Base-by-base conservation (phyloP, 2,888 invertebrate genomes). In the Sesia bembeciformis region DNA sequence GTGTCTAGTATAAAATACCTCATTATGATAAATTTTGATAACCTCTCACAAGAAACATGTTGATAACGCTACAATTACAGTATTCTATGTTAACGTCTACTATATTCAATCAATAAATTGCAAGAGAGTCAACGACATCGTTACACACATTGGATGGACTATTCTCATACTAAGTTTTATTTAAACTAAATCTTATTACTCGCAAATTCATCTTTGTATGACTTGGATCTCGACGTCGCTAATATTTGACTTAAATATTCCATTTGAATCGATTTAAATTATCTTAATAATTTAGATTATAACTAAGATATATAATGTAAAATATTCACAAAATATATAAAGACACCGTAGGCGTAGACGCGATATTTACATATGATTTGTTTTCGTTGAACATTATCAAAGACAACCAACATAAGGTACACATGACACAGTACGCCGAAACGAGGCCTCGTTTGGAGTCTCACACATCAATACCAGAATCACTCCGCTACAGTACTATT, bases 41-140 rank as follows among this genome's bases (percentile, higher is more conserved):
- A 46, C 46, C 23, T 23, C 23, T 23, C 23, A 23, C 23, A 23
- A 23, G 1, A 23, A 23, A 23, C 23, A 23, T 23, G 23, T 46
- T 46, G 46, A 46, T 46, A 46, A 46, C 5, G 23, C 7, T 50
- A 38, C 50, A 50, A 38, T 23, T 50, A 50, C 50, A 50, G 23
- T 50, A 50, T 50, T 39, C 38, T 39, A 50, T 39, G 50, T 50
- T 5, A 39, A 38, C 8, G 50, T 50, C 50, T 51, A 53, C 65
- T 65, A 71, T 73, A 74, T 70, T 73, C 70, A 64, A 70, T 76
- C 76, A 78, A 78, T 78, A 79, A 78, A 82, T 72, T 79, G 84
- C 81, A 78, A 39, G 55, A 68, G 66, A 83, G 88, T 88, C 88
- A 85, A 84, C 82, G 89, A 86, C 87, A 73, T 81, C 70, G 66